Evolutionary conservation across 2,113 vertebrate genomes (phyloP).

Genomic region (Tetrao urogallus): DNA sequence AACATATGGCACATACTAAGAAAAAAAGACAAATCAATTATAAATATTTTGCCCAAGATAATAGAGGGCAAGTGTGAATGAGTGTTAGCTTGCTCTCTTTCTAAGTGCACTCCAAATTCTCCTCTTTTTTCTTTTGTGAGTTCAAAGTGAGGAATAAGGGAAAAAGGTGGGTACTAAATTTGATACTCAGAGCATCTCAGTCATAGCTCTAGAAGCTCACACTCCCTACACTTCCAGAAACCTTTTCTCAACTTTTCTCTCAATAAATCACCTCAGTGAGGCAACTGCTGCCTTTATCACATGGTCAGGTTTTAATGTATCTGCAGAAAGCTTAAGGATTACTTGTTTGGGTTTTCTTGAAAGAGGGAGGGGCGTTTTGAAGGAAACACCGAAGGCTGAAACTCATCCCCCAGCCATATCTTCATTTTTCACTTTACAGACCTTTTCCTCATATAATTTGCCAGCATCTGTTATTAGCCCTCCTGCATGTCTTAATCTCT

Average conservation of each 20-base stretch:
- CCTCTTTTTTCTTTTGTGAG: not conserved
- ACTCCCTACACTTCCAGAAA: not conserved
- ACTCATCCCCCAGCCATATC: too few species aligned
- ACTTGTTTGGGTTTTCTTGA: not conserved
- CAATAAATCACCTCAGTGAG: not conserved
- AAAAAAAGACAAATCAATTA: not conserved
- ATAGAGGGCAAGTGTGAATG: rapidly evolving
- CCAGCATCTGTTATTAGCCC: not conserved
- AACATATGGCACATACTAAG: not conserved
- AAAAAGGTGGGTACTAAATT: not conserved
- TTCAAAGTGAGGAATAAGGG: not conserved
- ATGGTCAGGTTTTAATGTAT: not conserved
- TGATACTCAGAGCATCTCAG: not conserved
- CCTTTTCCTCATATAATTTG: not conserved
- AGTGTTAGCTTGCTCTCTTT: not conserved
- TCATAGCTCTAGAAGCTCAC: not conserved
- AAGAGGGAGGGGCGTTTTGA: not conserved
- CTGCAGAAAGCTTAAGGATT: not conserved
- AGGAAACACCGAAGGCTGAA: not conserved
- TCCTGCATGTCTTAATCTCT: not conserved
- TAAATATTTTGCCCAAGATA: not conserved
- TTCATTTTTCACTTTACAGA: not conserved
- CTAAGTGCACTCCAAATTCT: not conserved
- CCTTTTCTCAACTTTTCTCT: not conserved
- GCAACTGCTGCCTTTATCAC: not conserved